phyloP scores from a whole-genome alignment of 2,113 vertebrate genomes.

The Psettodes erumei region DNA sequence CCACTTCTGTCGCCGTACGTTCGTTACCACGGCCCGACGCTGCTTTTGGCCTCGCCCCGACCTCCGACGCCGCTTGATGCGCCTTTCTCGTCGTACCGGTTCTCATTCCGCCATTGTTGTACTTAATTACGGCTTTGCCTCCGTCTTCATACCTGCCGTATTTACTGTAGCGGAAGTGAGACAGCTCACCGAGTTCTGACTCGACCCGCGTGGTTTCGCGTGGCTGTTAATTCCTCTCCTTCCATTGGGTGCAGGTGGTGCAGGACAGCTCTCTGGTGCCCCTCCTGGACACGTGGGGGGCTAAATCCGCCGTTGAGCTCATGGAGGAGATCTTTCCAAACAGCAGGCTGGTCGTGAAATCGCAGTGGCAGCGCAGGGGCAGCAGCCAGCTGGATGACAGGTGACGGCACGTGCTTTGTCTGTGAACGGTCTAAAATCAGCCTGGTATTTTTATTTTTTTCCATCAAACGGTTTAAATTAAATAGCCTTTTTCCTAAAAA shows the following conservation, averaged over 20 bases:
- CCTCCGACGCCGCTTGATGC: too few species aligned
- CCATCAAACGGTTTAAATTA: too few species aligned
- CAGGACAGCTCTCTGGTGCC: slow-evolving; percentile 89
- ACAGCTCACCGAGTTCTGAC: neutral
- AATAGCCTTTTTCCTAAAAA: neutral
- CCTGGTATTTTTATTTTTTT: neutral
- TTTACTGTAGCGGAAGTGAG: too few species aligned
- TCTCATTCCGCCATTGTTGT: too few species aligned
- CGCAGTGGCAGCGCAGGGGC: slow-evolving; percentile 72
- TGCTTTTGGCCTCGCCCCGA: too few species aligned
- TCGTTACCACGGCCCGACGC: too few species aligned
- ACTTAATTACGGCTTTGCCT: too few species aligned
- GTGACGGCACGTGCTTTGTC: slow-evolving; percentile 62
- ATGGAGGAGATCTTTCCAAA: slow-evolving; percentile 92
- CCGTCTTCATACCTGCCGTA: too few species aligned
- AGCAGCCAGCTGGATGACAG: slow-evolving; percentile 69
- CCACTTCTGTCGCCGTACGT: too few species aligned
- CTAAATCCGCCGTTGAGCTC: slow-evolving; percentile 91
- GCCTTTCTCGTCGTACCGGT: too few species aligned
- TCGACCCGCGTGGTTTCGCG: too few species aligned
- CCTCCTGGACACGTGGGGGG: slow-evolving; percentile 89
- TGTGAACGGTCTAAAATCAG: neutral
- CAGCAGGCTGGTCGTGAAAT: slow-evolving; percentile 42
- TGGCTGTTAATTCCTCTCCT: neutral
- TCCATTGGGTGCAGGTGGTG: slow-evolving; percentile 67